Evolutionary conservation across 2,113 vertebrate genomes (phyloP).

Genomic region (Corydoras maculifer): DNA sequence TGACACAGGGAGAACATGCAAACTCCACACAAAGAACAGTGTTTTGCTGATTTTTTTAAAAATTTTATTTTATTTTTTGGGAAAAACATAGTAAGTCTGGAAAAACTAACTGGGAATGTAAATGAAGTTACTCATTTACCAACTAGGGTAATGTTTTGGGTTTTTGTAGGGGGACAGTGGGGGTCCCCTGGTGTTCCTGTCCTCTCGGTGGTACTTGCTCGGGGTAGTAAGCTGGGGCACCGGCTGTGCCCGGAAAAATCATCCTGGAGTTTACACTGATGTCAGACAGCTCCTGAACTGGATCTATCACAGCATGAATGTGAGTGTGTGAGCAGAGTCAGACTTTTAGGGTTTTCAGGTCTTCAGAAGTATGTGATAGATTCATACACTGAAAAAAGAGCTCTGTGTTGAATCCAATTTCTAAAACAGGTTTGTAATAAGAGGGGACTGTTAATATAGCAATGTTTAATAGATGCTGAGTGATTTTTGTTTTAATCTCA

Average conservation of each 20-base stretch:
- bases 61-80: too few species aligned
- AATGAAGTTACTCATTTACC: not conserved
- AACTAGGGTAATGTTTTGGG: not conserved
- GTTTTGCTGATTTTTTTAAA: too few species aligned
- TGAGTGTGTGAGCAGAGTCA: constrained; percentile 39
- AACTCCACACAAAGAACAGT: too few species aligned
- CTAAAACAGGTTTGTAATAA: too few species aligned
- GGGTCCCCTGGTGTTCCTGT: constrained; percentile 61
- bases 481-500: too few species aligned
- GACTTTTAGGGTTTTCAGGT: not conserved
- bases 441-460: too few species aligned
- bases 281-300: constrained; percentile 63
- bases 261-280: constrained; percentile 66
- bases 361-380: not conserved
- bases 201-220: constrained; percentile 62
- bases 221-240: constrained; percentile 75
- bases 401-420: too few species aligned
- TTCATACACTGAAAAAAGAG: too few species aligned
- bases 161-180: constrained; percentile 71
- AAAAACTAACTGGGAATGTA: too few species aligned
- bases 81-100: too few species aligned
- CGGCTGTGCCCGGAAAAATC: constrained; percentile 62
- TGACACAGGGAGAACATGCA: too few species aligned
- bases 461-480: too few species aligned
- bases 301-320: constrained; percentile 62